Percentiles rank a stretch among this genome's conserved stretches.
phyloP scores from a whole-genome alignment of 1,140 invertebrate genomes.

The Aricia agestis region DNA sequence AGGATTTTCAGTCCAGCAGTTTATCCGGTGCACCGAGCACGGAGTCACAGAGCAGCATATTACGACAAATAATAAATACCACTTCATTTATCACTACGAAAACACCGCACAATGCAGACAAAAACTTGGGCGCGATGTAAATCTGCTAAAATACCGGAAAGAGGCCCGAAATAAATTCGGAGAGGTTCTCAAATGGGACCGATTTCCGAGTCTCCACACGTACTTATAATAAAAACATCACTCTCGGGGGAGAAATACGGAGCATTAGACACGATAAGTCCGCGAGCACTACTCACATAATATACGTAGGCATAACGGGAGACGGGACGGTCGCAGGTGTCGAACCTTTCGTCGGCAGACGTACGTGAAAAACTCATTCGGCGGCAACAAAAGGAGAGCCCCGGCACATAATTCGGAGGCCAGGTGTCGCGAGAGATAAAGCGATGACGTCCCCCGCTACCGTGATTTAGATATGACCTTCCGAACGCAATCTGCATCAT shows the following conservation, averaged over 20 bases:
- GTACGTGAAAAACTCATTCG: conserved; percentile 63
- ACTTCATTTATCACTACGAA: neutral
- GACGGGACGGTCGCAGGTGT: conserved; percentile 49
- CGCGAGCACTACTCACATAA: conserved; percentile 44
- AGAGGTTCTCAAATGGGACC: neutral
- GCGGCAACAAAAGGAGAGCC: conserved; percentile 51
- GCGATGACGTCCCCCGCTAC: conserved; percentile 47
- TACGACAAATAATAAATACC: too few species aligned
- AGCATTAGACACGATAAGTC: conserved; percentile 64
- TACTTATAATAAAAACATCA: conserved; percentile 72
- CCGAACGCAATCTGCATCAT: conserved; percentile 46
- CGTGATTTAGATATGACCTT: conserved; percentile 64
- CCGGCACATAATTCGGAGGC: conserved; percentile 27
- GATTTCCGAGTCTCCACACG: conserved; percentile 40
- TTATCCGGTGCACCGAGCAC: too few species aligned
- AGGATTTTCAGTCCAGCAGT: too few species aligned
- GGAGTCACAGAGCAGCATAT: too few species aligned
- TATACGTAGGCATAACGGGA: conserved; percentile 37
- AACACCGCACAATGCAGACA: neutral
- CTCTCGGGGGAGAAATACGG: conserved; percentile 38
- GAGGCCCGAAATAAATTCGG: neutral
- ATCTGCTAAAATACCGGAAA: neutral
- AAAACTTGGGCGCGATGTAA: neutral
- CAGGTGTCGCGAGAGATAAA: conserved; percentile 59
- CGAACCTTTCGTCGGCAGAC: conserved; percentile 41